A percentile compares a stretch with the other conserved stretches of the same genome.
These are phyloP conservation scores for Plebejus melissa DNA, from an alignment of 2,888 invertebrate genomes.

Conservation along the genomic window DNA sequence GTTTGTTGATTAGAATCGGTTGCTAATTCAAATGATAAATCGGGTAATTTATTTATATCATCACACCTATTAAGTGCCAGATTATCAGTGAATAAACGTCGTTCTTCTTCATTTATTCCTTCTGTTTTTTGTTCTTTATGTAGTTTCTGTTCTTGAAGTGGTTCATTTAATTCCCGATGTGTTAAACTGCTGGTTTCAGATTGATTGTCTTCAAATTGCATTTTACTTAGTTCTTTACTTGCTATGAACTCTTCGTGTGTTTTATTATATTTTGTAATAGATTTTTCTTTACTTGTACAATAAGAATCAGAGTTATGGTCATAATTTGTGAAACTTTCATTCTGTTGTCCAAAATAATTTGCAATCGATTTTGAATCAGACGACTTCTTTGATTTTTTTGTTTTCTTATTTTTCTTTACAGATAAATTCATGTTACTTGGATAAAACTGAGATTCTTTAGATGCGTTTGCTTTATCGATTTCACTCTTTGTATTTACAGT, in stretches of 20 bases:
- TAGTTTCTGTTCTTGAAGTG: not conserved
- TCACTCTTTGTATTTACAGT: conserved; percentile 14
- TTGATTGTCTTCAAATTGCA: not conserved
- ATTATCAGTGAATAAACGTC: not conserved
- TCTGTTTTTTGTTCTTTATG: not conserved
- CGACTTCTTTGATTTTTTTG: not conserved
- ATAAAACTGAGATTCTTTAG: conserved; percentile 5
- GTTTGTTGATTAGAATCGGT: not conserved
- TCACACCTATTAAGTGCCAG: not conserved
- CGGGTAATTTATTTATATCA: not conserved
- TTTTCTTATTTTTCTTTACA: not conserved
- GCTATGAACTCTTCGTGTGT: not conserved
- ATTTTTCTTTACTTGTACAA: not conserved
- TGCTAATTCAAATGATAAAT: conserved; percentile 5
- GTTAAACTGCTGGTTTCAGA: not conserved
- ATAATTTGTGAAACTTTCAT: not conserved
- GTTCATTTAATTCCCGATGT: not conserved
- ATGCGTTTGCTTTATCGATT: not conserved
- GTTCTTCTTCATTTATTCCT: not conserved
- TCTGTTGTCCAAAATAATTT: not conserved
- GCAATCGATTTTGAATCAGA: not conserved
- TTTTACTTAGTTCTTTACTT: conserved; percentile 3
- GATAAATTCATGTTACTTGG: not conserved
- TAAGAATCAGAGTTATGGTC: not conserved
- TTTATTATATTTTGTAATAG: not conserved